Percentiles rank a stretch among this genome's conserved stretches.
Evolutionary conservation across 2,888 invertebrate species (phyloP).

Genomic region (Scaptomyza cyrtandrae): DNA sequence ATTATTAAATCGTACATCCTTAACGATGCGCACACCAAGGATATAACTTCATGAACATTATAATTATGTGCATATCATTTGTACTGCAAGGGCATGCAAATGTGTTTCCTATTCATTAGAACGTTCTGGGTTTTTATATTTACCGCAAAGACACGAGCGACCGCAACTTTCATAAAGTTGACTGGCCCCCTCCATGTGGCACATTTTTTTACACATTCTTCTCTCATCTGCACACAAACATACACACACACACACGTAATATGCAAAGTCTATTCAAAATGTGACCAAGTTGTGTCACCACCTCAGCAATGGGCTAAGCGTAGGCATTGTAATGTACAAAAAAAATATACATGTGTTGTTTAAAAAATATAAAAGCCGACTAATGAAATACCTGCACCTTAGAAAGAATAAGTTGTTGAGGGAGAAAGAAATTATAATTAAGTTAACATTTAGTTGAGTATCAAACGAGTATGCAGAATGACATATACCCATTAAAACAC

Average conservation of each 20-base stretch:
- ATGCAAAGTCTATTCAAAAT: conserved; percentile 67
- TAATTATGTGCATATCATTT: conserved; percentile 46
- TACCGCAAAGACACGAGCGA: conserved; percentile 18
- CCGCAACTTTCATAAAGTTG: conserved; percentile 59
- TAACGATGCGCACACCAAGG: conserved; percentile 1
- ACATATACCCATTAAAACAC: background rate
- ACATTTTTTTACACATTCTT: conserved; percentile 15
- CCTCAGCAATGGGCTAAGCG: conserved; percentile 21
- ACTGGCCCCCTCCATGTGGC: conserved; percentile 65
- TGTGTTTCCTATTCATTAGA: conserved; percentile 40
- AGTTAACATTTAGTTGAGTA: no score
- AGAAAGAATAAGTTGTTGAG: no score
- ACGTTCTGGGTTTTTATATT: background rate
- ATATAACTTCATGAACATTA: conserved; percentile 37
- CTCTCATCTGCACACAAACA: background rate
- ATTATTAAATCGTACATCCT: background rate
- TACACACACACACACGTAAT: conserved; percentile 21
- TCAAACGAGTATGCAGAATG: no score
- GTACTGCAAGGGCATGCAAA: conserved; percentile 49
- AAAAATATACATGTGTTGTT: no score
- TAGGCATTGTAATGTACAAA: conserved; percentile 21
- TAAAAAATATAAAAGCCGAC: background rate
- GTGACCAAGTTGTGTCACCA: conserved; percentile 60
- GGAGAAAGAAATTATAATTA: no score
- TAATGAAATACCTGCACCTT: conserved; percentile 19